Evolutionary conservation across 2,797 vertebrate genomes (phyloP).

Genomic region (Peromyscus melanophrys): DNA sequence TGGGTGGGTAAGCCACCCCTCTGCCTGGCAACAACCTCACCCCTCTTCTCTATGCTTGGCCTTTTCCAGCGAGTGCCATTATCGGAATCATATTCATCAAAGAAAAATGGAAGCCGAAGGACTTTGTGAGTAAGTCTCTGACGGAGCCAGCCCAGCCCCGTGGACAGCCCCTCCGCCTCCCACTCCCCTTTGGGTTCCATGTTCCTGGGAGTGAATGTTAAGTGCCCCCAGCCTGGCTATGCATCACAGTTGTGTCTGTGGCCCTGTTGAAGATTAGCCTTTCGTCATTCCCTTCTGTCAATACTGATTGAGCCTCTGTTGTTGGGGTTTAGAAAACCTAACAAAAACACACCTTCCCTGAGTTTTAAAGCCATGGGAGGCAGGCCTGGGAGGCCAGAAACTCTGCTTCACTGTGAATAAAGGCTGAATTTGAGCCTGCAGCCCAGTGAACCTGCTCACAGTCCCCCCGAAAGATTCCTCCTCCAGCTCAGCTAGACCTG

Average conservation of each 20-base stretch:
- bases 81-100: constrained; percentile 97
- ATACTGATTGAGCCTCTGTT: not conserved
- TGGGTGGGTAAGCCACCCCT: not conserved
- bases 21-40: not conserved
- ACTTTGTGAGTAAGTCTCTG: constrained; percentile 95
- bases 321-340: not conserved
- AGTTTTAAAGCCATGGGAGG: not conserved
- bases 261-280: not conserved
- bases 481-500: not conserved
- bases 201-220: not conserved
- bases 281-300: not conserved
- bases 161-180: not conserved
- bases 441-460: not conserved
- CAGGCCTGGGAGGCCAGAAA: not conserved
- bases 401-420: not conserved
- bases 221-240: not conserved
- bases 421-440: not conserved
- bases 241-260: not conserved
- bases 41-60: constrained; percentile 30
- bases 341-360: not conserved
- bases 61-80: constrained; percentile 94
- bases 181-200: not conserved
- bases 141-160: not conserved
- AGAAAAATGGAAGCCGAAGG: constrained; percentile 96
- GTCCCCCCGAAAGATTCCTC: not conserved